Evolutionary conservation across 2,113 vertebrate genomes (phyloP).

Genomic region (Agapornis roseicollis): DNA sequence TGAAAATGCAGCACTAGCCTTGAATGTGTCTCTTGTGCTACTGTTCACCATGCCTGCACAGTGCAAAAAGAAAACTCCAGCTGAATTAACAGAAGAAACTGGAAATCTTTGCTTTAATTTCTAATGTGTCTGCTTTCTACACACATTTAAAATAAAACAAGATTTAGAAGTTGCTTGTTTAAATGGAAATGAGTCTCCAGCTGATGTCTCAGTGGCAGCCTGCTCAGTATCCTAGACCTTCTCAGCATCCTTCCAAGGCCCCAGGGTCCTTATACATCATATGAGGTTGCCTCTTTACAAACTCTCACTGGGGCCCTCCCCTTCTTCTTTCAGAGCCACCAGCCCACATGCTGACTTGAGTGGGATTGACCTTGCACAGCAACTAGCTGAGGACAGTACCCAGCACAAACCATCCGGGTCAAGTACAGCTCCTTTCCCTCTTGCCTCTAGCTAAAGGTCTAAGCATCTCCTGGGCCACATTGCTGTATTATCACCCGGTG

Average conservation of each 20-base stretch:
- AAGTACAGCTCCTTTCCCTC: neutral
- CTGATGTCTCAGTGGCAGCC: neutral
- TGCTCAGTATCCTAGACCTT: neutral
- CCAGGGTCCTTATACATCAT: neutral
- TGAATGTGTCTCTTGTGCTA: neutral
- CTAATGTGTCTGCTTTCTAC: neutral
- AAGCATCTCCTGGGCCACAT: no score
- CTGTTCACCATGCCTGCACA: neutral
- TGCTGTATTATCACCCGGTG: fast-evolving
- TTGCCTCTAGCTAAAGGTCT: neutral
- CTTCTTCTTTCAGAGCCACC: neutral
- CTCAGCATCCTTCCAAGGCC: neutral
- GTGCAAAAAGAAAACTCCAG: neutral
- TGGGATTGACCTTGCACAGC: neutral
- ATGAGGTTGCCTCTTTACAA: neutral
- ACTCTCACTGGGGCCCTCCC: neutral
- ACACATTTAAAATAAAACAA: neutral
- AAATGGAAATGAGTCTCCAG: neutral
- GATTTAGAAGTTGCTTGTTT: neutral
- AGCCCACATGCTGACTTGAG: neutral
- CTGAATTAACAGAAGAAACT: neutral
- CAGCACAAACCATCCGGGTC: fast-evolving
- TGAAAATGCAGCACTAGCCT: neutral
- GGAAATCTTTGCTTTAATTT: neutral
- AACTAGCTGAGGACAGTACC: neutral